A percentile compares a stretch with the other conserved stretches of the same genome.
phyloP scores from a whole-genome alignment of 2,888 invertebrate species.

The Drosophila leonis region DNA sequence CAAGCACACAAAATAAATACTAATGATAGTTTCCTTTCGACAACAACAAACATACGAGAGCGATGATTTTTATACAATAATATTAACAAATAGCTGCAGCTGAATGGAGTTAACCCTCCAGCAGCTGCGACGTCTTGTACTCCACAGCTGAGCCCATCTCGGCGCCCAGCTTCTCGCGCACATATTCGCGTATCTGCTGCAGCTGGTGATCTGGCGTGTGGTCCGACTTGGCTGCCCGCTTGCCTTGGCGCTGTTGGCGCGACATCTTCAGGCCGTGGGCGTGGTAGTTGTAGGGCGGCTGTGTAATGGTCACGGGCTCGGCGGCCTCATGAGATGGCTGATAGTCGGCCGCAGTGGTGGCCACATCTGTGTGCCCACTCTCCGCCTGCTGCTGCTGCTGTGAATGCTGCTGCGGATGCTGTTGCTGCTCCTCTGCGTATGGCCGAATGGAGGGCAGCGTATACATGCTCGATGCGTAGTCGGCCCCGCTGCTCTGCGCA shows the following conservation, averaged over 20 bases:
- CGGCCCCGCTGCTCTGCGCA: constrained; percentile 46
- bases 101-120: constrained; percentile 54
- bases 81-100: constrained; percentile 45
- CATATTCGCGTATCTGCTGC: constrained; percentile 71
- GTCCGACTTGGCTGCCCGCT: constrained; percentile 52
- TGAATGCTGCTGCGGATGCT: constrained; percentile 49
- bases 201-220: constrained; percentile 58
- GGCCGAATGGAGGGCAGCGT: constrained; percentile 75
- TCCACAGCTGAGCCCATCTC: constrained; percentile 75
- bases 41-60: constrained; percentile 32
- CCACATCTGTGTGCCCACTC: constrained; percentile 32
- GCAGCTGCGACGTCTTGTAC: constrained; percentile 78
- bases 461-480: constrained; percentile 72
- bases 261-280: constrained; percentile 71
- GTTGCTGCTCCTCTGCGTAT: constrained; percentile 52
- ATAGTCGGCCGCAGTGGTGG: constrained; percentile 30
- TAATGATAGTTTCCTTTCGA: constrained; percentile 38
- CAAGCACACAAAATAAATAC: constrained; percentile 63
- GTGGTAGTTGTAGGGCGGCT: constrained; percentile 84
- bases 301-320: constrained; percentile 70
- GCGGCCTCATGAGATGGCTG: constrained; percentile 28
- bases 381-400: constrained; percentile 50
- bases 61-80: constrained; percentile 23
- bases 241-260: constrained; percentile 45
- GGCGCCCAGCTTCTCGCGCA: constrained; percentile 81